A percentile compares a stretch with the other conserved stretches of the same genome.
These are phyloP conservation scores for Entomobrya multifasciata DNA, from an alignment of 2,888 invertebrate species.

Conservation along the genomic window DNA sequence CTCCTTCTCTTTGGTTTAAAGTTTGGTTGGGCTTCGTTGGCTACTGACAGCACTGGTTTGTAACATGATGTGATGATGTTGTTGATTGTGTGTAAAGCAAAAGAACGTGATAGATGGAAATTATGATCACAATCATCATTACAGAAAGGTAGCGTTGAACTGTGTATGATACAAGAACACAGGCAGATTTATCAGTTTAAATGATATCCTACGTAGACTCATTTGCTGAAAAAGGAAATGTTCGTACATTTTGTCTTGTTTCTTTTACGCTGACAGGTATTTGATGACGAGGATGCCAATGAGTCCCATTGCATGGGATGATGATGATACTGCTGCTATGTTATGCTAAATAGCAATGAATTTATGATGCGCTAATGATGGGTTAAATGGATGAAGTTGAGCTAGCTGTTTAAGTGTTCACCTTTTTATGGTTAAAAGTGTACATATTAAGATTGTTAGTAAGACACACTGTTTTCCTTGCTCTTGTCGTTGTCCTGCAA, in stretches of 20 bases:
- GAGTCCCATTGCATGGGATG: too few species aligned
- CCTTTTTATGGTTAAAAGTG: neutral
- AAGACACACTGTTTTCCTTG: conserved; percentile 19
- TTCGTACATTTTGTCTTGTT: conserved; percentile 45
- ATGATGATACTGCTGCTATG: neutral
- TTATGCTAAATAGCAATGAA: conserved; percentile 9
- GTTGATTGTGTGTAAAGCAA: conserved; percentile 14
- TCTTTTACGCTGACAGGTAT: conserved; percentile 43
- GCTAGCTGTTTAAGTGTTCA: conserved; percentile 5
- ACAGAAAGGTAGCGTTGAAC: conserved; percentile 4
- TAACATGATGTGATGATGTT: conserved; percentile 13
- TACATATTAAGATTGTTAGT: conserved; percentile 6
- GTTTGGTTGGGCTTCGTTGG: neutral
- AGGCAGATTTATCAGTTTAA: conserved; percentile 45
- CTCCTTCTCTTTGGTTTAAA: too few species aligned
- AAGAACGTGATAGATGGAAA: conserved; percentile 37
- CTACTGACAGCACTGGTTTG: conserved; percentile 45
- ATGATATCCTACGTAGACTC: neutral
- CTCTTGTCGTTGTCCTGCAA: neutral
- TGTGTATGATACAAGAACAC: conserved; percentile 59
- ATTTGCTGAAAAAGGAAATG: conserved; percentile 54
- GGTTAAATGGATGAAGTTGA: neutral
- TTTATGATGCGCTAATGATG: conserved; percentile 6
- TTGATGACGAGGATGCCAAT: conserved; percentile 11
- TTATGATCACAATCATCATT: neutral